Evolutionary conservation across 2,113 vertebrate genomes (phyloP), one percentile per base, ranked within the genome.

Genomic region (Echinops telfairi): DNA sequence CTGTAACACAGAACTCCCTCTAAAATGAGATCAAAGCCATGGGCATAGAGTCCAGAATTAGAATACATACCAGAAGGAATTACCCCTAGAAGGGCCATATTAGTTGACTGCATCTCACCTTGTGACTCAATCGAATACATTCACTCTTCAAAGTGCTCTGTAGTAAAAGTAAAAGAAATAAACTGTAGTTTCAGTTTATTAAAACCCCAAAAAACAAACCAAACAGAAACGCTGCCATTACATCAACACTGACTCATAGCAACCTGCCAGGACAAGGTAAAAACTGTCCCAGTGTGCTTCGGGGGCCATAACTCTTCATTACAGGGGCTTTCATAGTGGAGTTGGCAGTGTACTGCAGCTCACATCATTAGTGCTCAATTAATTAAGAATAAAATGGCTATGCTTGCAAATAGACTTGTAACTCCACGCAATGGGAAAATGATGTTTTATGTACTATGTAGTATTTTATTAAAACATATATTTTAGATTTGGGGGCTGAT

Each of bases 301-400:
- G 5, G 47, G 9, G 47, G 47, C 47, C 12, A 14, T 53, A 53
- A 62, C 27, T 60, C 22, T 27, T 16, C 58, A 5, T 27, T 33
- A 17, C 7, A 53, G 31, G 2, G 15, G 2, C 10, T 82, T 31
- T 73, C 76, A 73, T 4, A 14, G 22, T 60, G 71, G 29, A 73
- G 0, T 22, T 9, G 3, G 6, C 0, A 2, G 2, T 27, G 3
- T 23, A 25, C 57, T 38, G 29, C 4, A 62, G 14, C 23, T 16
- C 47, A 77, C 82, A 88, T 40, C 1, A 19, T 25, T 86, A n/a
- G 5, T 15, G 25, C 58, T 62, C 33, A 83, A 33, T 4, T 89
- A 62, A 66, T 75, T 29, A 84, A 73, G 62, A 91, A 68, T 43
- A 22, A 73, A 68, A 17, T 17, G 36, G 3, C 10, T 19, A 2